Conservation (phyloP, 2,797 vertebrate genomes). For the Sarcophilus harrisii region DNA sequence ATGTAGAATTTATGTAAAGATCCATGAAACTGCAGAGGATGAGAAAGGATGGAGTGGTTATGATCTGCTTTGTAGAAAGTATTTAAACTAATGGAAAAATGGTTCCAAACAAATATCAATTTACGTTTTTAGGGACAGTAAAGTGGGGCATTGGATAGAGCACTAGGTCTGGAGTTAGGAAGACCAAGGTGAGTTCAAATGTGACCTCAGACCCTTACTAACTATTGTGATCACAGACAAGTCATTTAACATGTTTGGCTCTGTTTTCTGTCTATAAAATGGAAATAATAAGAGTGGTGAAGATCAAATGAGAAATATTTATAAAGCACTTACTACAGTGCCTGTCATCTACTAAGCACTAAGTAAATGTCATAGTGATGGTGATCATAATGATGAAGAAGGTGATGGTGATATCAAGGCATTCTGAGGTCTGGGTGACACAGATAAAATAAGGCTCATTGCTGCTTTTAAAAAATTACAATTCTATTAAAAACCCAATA, state of each 20-base stretch:
- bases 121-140: not conserved
- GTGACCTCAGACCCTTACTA: not conserved
- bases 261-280: not conserved
- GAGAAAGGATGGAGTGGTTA: not conserved
- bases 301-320: not conserved
- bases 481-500: not conserved
- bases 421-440: not conserved
- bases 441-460: not conserved
- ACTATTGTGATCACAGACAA: not conserved
- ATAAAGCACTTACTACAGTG: not conserved
- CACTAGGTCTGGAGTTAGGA: not conserved
- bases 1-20: not conserved
- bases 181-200: not conserved
- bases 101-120: not conserved
- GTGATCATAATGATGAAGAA: not conserved
- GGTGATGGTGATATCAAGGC: not conserved
- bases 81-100: not conserved
- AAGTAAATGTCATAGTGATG: not conserved
- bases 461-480: not conserved
- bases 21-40: not conserved
- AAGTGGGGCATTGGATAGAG: not conserved
- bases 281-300: not conserved
- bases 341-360: not conserved
- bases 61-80: not conserved
- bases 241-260: not conserved